Evolutionary conservation across 2,113 vertebrate species (phyloP), one percentile per base, ranked within the genome.

Genomic region (Etheostoma cragini): DNA sequence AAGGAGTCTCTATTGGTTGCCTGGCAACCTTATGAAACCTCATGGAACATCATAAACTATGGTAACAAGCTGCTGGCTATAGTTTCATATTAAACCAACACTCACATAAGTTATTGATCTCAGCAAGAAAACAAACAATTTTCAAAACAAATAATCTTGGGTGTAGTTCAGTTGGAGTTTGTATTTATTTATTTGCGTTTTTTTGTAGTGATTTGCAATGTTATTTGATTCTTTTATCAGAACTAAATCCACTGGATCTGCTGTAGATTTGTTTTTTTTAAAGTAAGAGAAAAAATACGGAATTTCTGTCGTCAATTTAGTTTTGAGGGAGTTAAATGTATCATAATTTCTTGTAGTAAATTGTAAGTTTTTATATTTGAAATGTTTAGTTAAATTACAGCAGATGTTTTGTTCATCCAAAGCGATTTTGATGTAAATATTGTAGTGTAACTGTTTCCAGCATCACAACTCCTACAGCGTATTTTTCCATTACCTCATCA

Each of bases 371-470:
- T 83, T 10, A 67, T 58, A 60, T 57, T 69, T 65, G 49, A n/a
- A n/a, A n/a, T n/a, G n/a, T n/a, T n/a, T n/a, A n/a, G n/a, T 26
- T 26, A 26, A 1, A 26, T 26, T 26, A 26, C 26, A 26, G 26
- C 26, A 26, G 26, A 26, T 3, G 3, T 26, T 26, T 26, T 26
- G 26, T 26, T 26, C 46, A 52, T 46, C 46, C 17, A 46, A 64
- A 82, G 49, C 26, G 5, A 66, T 71, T 80, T 73, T 38, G 11
- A 38, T 88, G 61, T 87, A 81, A 66, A 89, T 85, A 86, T 78
- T 66, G 75, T 30, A n/a, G 49, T 35, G 8, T 35, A 33, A 47
- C n/a, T 57, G 19, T 50, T 58, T 78, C 26, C 19, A 15, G 45
- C 35, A 62, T 47, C 26, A 26, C 26, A n/a, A n/a, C n/a, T n/a